phyloP scores from a whole-genome alignment of 2,797 vertebrate species.

The Myotis daubentonii region DNA sequence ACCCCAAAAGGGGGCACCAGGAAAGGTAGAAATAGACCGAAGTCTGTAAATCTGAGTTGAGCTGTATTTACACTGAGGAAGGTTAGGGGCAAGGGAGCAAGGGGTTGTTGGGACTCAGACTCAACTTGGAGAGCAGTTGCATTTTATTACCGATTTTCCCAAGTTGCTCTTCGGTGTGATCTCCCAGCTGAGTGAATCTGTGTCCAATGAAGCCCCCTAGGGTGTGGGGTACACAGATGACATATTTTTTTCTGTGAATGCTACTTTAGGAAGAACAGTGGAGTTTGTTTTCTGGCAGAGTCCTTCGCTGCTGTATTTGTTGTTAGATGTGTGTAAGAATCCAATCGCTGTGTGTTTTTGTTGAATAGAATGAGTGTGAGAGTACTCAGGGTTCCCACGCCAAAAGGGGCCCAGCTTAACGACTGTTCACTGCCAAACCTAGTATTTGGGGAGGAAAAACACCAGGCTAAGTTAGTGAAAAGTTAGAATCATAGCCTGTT shows the following conservation, averaged over 20 bases:
- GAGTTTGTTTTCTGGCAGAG: neutral
- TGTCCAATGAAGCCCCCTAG: neutral
- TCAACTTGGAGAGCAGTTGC: neutral
- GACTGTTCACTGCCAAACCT: neutral
- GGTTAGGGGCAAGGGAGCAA: neutral
- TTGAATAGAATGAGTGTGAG: neutral
- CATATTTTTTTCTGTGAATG: neutral
- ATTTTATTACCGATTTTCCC: neutral
- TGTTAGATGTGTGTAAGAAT: neutral
- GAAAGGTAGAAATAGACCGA: neutral
- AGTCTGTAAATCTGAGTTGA: neutral
- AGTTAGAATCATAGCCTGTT: constrained; percentile 55
- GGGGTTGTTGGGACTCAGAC: neutral
- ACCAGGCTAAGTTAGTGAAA: neutral
- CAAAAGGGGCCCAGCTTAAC: neutral
- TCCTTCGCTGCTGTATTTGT: neutral
- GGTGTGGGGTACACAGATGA: neutral
- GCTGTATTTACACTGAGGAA: neutral
- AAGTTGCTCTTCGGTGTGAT: neutral
- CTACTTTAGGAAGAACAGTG: neutral
- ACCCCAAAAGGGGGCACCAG: neutral
- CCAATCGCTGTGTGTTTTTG: neutral
- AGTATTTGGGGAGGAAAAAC: neutral
- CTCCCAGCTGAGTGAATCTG: neutral
- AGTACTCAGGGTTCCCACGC: constrained; percentile 12